Conservation (phyloP, 1,140 invertebrate genomes). For the Pseudoatta argentina region DNA sequence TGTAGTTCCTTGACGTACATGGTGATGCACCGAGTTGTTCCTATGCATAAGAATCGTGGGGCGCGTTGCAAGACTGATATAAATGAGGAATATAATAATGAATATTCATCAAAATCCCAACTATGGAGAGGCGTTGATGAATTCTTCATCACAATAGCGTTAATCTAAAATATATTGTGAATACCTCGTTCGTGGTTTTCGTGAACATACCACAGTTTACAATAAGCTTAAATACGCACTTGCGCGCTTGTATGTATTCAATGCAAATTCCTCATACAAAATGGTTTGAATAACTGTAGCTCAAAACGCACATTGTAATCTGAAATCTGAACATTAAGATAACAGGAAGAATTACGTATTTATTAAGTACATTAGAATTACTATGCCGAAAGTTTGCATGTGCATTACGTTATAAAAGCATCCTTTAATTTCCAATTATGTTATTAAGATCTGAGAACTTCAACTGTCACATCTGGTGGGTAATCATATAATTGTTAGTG, state of each 20-base stretch:
- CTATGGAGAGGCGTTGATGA: slow-evolving; percentile 41
- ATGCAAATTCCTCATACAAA: slow-evolving; percentile 43
- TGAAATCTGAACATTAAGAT: slow-evolving; percentile 34
- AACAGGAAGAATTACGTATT: slow-evolving; percentile 35
- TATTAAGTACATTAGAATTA: slow-evolving; percentile 12
- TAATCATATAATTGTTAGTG: slow-evolving; percentile 49
- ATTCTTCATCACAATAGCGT: slow-evolving; percentile 54
- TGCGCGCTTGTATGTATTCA: neutral
- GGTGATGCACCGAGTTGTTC: slow-evolving; percentile 47
- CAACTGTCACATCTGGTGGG: slow-evolving; percentile 18
- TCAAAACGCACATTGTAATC: slow-evolving; percentile 21
- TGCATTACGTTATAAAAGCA: slow-evolving; percentile 17
- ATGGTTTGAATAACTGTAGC: neutral
- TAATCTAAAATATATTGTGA: slow-evolving; percentile 55
- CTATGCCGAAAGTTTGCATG: neutral
- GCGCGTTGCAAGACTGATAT: slow-evolving; percentile 46
- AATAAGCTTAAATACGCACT: slow-evolving; percentile 18
- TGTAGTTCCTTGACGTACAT: slow-evolving; percentile 36
- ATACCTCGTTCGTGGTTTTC: slow-evolving; percentile 45
- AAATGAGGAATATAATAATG: slow-evolving; percentile 62
- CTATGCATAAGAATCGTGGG: slow-evolving; percentile 41
- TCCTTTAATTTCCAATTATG: slow-evolving; percentile 35
- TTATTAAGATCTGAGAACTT: slow-evolving; percentile 38
- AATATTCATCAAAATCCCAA: slow-evolving; percentile 56
- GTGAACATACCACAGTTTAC: slow-evolving; percentile 13